Evolutionary conservation across 2,113 vertebrate genomes (phyloP).

Genomic region (Ciconia stormi): DNA sequence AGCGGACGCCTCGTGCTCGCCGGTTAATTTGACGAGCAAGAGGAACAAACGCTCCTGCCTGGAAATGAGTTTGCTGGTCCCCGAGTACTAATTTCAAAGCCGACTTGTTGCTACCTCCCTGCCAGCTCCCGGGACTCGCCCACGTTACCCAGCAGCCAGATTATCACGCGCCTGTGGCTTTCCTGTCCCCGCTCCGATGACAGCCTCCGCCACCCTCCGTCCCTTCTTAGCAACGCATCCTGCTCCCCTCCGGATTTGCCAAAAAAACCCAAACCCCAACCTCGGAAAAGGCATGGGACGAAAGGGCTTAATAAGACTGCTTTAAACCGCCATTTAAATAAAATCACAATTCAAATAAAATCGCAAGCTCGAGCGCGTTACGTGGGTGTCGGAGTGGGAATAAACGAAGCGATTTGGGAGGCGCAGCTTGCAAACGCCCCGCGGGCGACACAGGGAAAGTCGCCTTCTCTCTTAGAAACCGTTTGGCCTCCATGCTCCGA

Average conservation of each 20-base stretch:
- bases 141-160: conserved; percentile 14
- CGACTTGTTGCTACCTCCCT: neutral
- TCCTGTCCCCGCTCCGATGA: neutral
- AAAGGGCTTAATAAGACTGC: neutral
- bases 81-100: neutral
- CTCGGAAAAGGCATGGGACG: neutral
- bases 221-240: neutral
- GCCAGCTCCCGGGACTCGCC: neutral
- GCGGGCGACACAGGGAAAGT: fast-evolving
- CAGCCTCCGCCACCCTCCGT: neutral
- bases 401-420: fast-evolving
- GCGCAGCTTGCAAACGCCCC: neutral
- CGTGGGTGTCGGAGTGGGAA: fast-evolving
- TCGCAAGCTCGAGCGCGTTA: fast-evolving
- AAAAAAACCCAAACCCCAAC: neutral
- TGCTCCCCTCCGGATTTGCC: neutral
- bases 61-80: neutral
- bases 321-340: neutral
- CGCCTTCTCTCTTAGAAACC: neutral
- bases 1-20: neutral
- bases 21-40: neutral
- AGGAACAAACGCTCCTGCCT: neutral
- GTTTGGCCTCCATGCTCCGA: fast-evolving
- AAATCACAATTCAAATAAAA: neutral
- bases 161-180: neutral